phyloP scores from a whole-genome alignment of 92 coral and sea anemone genomes.

The Porites lobata region DNA sequence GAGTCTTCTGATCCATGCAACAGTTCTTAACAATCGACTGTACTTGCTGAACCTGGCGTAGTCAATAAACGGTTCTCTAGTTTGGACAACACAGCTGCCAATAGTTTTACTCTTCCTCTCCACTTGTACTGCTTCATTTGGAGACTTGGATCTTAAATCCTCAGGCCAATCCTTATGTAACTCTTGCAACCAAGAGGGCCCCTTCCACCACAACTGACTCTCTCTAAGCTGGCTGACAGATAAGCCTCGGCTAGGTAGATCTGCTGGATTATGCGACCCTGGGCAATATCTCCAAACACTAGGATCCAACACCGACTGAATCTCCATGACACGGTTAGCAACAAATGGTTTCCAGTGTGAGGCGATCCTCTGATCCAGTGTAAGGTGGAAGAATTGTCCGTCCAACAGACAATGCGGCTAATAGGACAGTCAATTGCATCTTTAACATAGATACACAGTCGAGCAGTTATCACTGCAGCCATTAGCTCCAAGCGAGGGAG shows the following conservation, averaged over 20 bases:
- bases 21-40: slow-evolving; percentile 36
- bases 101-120: slow-evolving; percentile 37
- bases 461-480: slow-evolving; percentile 46
- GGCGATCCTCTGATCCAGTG: slow-evolving; percentile 42
- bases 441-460: slow-evolving; percentile 28
- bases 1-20: slow-evolving; percentile 48
- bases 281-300: slow-evolving; percentile 42
- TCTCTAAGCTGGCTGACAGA: slow-evolving; percentile 13
- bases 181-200: slow-evolving; percentile 41
- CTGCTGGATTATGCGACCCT: slow-evolving; percentile 49
- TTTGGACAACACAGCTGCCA: slow-evolving; percentile 41
- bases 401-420: slow-evolving; percentile 41
- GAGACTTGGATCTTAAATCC: slow-evolving; percentile 41
- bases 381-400: slow-evolving; percentile 29
- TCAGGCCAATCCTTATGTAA: slow-evolving; percentile 39
- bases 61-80: slow-evolving; percentile 16
- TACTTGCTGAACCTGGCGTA: slow-evolving; percentile 44
- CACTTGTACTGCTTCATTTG: slow-evolving; percentile 5
- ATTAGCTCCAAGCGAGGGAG: slow-evolving; percentile 31
- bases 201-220: slow-evolving; percentile 44
- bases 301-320: background rate
- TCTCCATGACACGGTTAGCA: slow-evolving; percentile 31
- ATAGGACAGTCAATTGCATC: background rate
- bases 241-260: slow-evolving; percentile 44
- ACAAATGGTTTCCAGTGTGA: slow-evolving; percentile 47